A percentile compares a stretch with the other conserved stretches of the same genome.
Evolutionary conservation across 2,113 vertebrate genomes (phyloP).

Genomic region (Polypterus senegalus): DNA sequence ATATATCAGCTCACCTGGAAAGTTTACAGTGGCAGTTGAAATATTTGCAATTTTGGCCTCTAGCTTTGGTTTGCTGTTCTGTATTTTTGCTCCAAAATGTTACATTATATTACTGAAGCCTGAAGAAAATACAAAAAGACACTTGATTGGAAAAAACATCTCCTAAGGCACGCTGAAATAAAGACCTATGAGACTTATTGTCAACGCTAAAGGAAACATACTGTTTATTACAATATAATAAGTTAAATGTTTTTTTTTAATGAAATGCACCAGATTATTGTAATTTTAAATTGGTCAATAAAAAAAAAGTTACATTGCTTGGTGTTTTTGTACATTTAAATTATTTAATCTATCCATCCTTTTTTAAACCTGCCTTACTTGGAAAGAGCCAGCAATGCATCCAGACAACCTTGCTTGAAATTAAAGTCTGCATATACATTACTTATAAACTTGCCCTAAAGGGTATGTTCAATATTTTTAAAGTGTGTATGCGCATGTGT

Average conservation of each 20-base stretch:
- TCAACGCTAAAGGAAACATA: neutral
- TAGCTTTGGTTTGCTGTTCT: constrained; percentile 26
- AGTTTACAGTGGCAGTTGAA: constrained; percentile 34
- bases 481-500: too few species aligned
- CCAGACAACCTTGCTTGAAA: too few species aligned
- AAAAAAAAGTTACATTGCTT: too few species aligned
- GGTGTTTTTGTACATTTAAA: too few species aligned
- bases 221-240: neutral
- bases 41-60: constrained; percentile 38
- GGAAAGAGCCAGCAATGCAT: too few species aligned
- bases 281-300: neutral
- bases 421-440: too few species aligned
- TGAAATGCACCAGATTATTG: neutral
- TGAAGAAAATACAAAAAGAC: constrained; percentile 31
- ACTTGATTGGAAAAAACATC: constrained; percentile 25
- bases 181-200: neutral
- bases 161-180: neutral
- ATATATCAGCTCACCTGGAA: constrained; percentile 34
- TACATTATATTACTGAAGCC: constrained; percentile 35
- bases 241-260: neutral
- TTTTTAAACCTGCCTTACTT: too few species aligned
- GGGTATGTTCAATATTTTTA: too few species aligned
- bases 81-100: constrained; percentile 35
- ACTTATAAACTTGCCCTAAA: too few species aligned
- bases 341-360: too few species aligned